A percentile compares a stretch with the other conserved stretches of the same genome.
phyloP scores from a whole-genome alignment of 2,113 vertebrate species.

The Orthochromis indermauri region DNA sequence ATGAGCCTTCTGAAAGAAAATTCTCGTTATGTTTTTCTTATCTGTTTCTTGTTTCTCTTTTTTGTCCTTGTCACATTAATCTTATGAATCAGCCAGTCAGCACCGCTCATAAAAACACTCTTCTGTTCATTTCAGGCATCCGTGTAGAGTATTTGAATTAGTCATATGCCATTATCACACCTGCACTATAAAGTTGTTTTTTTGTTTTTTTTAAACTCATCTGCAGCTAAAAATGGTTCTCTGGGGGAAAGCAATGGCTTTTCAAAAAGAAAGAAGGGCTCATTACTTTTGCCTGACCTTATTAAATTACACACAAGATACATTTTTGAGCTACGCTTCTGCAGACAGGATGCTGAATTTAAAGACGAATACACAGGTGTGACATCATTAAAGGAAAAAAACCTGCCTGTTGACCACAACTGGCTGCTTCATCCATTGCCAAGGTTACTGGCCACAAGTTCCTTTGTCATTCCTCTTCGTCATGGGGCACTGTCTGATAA shows the following conservation, averaged over 20 bases:
- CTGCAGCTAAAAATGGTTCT: background rate
- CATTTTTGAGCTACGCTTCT: background rate
- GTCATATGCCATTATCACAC: background rate
- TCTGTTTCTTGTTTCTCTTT: background rate
- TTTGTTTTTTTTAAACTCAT: background rate
- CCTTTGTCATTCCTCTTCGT: background rate
- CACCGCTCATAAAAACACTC: background rate
- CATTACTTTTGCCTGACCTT: background rate
- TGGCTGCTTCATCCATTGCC: background rate
- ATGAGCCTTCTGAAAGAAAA: background rate
- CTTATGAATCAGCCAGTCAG: background rate
- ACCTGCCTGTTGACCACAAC: background rate
- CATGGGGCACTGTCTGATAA: constrained; percentile 36
- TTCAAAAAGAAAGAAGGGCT: background rate
- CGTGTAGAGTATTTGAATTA: background rate
- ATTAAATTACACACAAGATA: background rate
- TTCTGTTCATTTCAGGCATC: background rate
- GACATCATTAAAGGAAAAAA: background rate
- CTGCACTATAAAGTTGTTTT: background rate
- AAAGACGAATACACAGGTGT: background rate
- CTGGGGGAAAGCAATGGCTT: background rate
- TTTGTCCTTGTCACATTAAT: background rate
- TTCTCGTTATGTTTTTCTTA: background rate
- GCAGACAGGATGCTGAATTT: background rate
- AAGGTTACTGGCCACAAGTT: background rate